Evolutionary conservation across 2,797 vertebrate species (phyloP).

Genomic region (Nannoperca australis): DNA sequence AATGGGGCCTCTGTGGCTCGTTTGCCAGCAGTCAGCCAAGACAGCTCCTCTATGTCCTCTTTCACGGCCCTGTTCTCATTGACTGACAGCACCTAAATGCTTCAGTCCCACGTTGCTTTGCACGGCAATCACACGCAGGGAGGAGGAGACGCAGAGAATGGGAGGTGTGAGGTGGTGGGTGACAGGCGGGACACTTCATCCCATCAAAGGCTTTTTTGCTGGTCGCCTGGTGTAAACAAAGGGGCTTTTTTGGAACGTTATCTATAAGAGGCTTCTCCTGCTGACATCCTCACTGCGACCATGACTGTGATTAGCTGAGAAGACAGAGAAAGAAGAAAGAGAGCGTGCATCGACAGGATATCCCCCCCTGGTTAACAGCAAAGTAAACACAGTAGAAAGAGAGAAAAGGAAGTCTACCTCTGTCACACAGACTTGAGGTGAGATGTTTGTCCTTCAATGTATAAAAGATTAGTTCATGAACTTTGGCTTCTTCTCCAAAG

Average conservation of each 20-base stretch:
- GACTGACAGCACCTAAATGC: slow-evolving; percentile 74
- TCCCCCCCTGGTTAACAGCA: slow-evolving; percentile 69
- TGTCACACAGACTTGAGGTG: slow-evolving; percentile 65
- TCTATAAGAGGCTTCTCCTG: slow-evolving; percentile 73
- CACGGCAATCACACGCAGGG: slow-evolving; percentile 54
- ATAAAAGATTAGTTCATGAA: slow-evolving; percentile 72
- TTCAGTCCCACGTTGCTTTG: slow-evolving; percentile 54
- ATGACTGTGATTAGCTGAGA: slow-evolving; percentile 62
- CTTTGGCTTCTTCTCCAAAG: slow-evolving; percentile 53
- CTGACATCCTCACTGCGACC: slow-evolving; percentile 71
- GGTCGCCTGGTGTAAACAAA: slow-evolving; percentile 76
- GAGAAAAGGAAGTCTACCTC: slow-evolving; percentile 74
- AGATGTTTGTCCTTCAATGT: slow-evolving; percentile 66
- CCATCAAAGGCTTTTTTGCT: slow-evolving; percentile 73
- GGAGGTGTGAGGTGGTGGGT: slow-evolving; percentile 69
- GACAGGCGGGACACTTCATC: slow-evolving; percentile 73
- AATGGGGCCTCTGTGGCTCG: slow-evolving; percentile 82
- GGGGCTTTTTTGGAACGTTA: slow-evolving; percentile 74
- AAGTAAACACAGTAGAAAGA: slow-evolving; percentile 77
- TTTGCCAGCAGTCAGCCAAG: slow-evolving; percentile 80
- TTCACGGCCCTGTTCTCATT: slow-evolving; percentile 47
- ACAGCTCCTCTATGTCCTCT: slow-evolving; percentile 70
- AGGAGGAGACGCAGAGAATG: slow-evolving; percentile 65
- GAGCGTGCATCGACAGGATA: slow-evolving; percentile 74
- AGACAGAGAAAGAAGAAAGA: slow-evolving; percentile 70